Conservation (phyloP, 2,113 vertebrate genomes). For the Trematocara marginatum region DNA sequence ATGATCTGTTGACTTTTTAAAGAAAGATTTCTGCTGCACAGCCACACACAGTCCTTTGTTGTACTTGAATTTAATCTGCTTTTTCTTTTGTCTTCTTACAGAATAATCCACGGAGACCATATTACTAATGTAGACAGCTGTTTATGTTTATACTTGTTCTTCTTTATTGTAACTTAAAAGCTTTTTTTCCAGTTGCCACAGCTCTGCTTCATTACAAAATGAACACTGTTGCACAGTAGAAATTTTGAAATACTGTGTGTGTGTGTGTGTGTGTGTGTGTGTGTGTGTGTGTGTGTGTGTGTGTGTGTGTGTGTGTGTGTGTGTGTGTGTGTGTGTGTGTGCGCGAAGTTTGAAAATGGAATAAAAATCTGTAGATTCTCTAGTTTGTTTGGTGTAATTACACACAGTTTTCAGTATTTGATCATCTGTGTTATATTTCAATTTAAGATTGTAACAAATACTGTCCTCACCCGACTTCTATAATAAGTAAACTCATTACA, state of each 20-base stretch:
- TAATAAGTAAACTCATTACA: not conserved
- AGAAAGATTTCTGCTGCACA: not conserved
- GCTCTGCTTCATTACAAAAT: not conserved
- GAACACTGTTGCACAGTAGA: constrained; percentile 4
- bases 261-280: too few species aligned
- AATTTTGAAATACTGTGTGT: not conserved
- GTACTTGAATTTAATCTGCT: not conserved
- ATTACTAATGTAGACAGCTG: constrained; percentile 79
- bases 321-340: not conserved
- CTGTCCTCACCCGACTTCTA: not conserved
- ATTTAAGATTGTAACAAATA: constrained; percentile 3
- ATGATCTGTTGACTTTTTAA: not conserved
- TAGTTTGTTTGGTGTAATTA: not conserved
- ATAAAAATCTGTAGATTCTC: not conserved
- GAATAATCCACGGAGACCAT: constrained; percentile 97
- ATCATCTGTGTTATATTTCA: not conserved
- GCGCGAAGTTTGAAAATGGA: not conserved
- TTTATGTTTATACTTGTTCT: constrained; percentile 3
- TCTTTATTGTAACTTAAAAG: not conserved
- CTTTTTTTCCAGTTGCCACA: not conserved
- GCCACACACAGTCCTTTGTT: not conserved
- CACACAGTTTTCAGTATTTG: not conserved
- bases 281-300: not conserved
- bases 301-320: not conserved
- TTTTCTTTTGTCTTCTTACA: constrained; percentile 55